Evolutionary conservation across 2,113 vertebrate genomes (phyloP).

Genomic region (Phyllostomus discolor): DNA sequence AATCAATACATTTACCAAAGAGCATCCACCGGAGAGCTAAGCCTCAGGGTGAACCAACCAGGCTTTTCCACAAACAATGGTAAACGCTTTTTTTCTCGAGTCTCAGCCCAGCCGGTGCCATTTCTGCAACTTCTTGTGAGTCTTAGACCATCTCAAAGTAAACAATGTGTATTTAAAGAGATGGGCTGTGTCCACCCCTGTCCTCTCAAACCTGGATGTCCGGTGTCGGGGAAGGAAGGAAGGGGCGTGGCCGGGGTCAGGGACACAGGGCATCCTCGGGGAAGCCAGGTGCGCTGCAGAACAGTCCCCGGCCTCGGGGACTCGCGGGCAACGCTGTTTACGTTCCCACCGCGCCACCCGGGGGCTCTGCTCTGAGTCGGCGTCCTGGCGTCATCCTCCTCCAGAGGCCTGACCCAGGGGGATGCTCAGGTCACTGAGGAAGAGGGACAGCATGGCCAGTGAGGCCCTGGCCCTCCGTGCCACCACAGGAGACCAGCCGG

Average conservation of each 20-base stretch:
- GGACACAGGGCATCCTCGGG: not conserved
- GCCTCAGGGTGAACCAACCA: not conserved
- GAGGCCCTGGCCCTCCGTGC: not conserved
- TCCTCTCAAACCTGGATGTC: not conserved
- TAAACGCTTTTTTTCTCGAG: not conserved
- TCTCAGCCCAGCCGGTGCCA: not conserved
- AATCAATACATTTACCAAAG: too few relatives aligned
- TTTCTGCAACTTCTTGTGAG: not conserved
- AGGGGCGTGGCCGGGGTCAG: not conserved
- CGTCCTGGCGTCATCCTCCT: fast-evolving
- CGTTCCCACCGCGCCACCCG: fast-evolving
- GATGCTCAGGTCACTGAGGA: fast-evolving
- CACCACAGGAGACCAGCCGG: not conserved
- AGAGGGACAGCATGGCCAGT: fast-evolving
- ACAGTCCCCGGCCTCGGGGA: not conserved
- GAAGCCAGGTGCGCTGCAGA: fast-evolving
- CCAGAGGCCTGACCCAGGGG: not conserved
- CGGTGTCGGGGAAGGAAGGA: not conserved
- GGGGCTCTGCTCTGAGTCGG: not conserved
- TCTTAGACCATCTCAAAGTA: not conserved
- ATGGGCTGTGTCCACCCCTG: too few relatives aligned
- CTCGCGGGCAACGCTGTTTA: fast-evolving
- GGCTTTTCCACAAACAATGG: not conserved
- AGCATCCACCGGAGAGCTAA: not conserved
- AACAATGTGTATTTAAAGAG: not conserved